phyloP scores from a whole-genome alignment of 2,797 vertebrate species.

The Antennarius maculatus region DNA sequence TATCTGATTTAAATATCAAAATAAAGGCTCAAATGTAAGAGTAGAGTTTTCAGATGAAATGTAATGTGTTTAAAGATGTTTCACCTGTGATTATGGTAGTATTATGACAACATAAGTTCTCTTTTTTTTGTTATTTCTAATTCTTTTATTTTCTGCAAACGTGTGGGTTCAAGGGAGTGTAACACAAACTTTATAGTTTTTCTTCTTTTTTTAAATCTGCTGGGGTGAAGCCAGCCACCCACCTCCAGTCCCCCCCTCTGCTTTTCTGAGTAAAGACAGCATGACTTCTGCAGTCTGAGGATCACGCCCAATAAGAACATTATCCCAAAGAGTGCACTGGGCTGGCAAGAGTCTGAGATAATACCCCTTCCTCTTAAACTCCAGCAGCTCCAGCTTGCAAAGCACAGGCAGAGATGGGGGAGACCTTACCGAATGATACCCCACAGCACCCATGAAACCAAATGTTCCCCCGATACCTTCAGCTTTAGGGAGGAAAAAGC shows the following conservation, averaged over 20 bases:
- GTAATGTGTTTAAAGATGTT: slow-evolving; percentile 7
- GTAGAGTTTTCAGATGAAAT: background rate
- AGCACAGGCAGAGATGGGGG: slow-evolving; percentile 67
- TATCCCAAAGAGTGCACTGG: slow-evolving; percentile 85
- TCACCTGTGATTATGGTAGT: slow-evolving; percentile 14
- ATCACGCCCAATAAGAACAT: slow-evolving; percentile 87
- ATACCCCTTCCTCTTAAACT: slow-evolving; percentile 81
- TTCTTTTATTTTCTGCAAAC: slow-evolving; percentile 52
- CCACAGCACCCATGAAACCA: slow-evolving; percentile 74
- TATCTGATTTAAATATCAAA: background rate
- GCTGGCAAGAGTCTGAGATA: slow-evolving; percentile 84
- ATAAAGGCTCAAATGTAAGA: background rate
- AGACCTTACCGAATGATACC: slow-evolving; percentile 74
- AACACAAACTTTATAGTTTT: slow-evolving; percentile 49
- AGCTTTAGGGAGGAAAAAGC: slow-evolving; percentile 57
- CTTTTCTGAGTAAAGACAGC: slow-evolving; percentile 85
- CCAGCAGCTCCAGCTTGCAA: slow-evolving; percentile 71
- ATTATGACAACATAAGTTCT: slow-evolving; percentile 24
- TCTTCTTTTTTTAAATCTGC: slow-evolving; percentile 56
- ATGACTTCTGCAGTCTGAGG: slow-evolving; percentile 84
- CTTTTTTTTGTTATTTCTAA: slow-evolving; percentile 34
- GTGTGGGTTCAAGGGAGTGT: slow-evolving; percentile 56
- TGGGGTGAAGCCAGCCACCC: slow-evolving; percentile 69
- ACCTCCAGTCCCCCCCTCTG: slow-evolving; percentile 66
- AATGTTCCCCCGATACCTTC: slow-evolving; percentile 66